Percentiles rank a stretch among this genome's conserved stretches.
phyloP scores from a whole-genome alignment of 2,888 invertebrate genomes.

The Zootermopsis nevadensis region DNA sequence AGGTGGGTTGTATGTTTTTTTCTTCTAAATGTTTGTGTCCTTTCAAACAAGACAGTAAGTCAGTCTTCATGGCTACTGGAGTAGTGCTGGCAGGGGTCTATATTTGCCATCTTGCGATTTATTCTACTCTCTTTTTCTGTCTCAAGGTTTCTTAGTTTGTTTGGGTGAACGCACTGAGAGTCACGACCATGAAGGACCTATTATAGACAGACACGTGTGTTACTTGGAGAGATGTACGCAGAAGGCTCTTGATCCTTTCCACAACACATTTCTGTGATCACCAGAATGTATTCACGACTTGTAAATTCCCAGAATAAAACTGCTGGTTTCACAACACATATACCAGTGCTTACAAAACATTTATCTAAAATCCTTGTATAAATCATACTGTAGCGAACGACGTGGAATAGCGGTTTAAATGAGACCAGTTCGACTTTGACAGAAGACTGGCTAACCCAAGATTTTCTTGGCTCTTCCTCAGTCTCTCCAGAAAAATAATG shows the following conservation, averaged over 20 bases:
- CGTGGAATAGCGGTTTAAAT: no score
- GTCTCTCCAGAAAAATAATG: no score
- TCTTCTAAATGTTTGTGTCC: background rate
- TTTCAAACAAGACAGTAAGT: background rate
- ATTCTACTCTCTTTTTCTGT: constrained; percentile 6
- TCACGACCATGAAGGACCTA: constrained; percentile 23
- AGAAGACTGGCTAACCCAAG: no score
- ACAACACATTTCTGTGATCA: no score
- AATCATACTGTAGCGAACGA: no score
- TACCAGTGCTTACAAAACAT: no score
- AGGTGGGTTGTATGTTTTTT: constrained; percentile 6
- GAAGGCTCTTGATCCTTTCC: background rate
- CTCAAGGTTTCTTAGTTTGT: constrained; percentile 17
- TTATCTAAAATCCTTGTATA: no score
- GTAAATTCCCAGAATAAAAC: no score
- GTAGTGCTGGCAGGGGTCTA: background rate
- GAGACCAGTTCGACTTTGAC: no score
- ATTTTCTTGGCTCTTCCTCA: no score
- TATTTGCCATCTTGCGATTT: constrained; percentile 12
- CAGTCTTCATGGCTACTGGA: background rate
- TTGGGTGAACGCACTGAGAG: background rate
- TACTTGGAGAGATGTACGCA: background rate
- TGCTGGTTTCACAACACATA: no score
- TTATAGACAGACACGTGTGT: background rate
- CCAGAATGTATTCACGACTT: no score